Evolutionary conservation across 2,888 invertebrate species (phyloP), one percentile per base, ranked within the genome.

Genomic region (Dicyrtomina minuta): DNA sequence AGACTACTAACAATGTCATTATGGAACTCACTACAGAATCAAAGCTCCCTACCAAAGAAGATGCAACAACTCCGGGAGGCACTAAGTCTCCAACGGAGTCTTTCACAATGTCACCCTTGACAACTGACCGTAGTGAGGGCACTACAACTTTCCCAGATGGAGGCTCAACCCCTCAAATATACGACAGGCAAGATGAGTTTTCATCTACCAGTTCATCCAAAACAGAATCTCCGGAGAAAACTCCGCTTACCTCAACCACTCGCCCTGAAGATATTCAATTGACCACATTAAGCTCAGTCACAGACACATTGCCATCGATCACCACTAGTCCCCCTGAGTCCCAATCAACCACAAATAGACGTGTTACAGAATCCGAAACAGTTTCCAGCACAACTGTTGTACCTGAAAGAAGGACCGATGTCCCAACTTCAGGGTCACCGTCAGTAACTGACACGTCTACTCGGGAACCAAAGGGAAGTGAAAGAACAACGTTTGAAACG

Each of bases 11-110:
- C 20, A 53, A 24, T 24, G 2, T 24, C 5, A 24, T 22, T 22
- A 24, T 53, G 26, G 56, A 33, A 22, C 33, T 56, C 15, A 56
- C 56, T 33, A 56, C 56, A 4, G 56, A 56, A 24, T 15, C 56
- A 4, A 24, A 4, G 15, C 5, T 24, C 8, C 5, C 15, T 24
- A 24, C 26, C n/a, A n/a, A n/a, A n/a, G n/a, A n/a, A n/a, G n/a
- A n/a, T n/a, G n/a, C 4, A 4, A n/a, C 46, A 46, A 46, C 15
- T 17, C 46, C 15, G 12, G n/a, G 12, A 46, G 46, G n/a, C n/a
- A n/a, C n/a, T n/a, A n/a, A n/a, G n/a, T n/a, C n/a, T n/a, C n/a
- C n/a, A n/a, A n/a, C n/a, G n/a, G n/a, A n/a, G n/a, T n/a, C n/a
- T n/a, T n/a, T n/a, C n/a, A n/a, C 33, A 33, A 8, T 33, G 33